Evolutionary conservation across 2,113 vertebrate genomes (phyloP).

Genomic region (Cinclus cinclus): DNA sequence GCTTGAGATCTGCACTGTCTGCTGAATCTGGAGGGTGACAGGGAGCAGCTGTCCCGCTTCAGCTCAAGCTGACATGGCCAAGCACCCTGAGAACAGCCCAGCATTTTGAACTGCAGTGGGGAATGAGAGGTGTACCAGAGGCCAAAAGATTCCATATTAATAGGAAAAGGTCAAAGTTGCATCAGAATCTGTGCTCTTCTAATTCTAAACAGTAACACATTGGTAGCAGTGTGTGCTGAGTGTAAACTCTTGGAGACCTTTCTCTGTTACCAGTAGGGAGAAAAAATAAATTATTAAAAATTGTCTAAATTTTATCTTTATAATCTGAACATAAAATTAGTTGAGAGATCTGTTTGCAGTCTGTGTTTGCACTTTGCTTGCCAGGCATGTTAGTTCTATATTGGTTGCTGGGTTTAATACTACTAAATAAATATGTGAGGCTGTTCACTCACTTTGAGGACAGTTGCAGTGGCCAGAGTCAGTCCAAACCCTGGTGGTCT

Average conservation of each 20-base stretch:
- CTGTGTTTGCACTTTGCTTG: neutral
- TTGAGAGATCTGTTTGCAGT: neutral
- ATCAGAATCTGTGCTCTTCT: neutral
- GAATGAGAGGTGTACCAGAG: neutral
- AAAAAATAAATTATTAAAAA: neutral
- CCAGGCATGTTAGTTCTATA: neutral
- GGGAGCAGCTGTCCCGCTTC: conserved; percentile 17
- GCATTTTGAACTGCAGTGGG: neutral
- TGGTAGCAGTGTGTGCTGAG: neutral
- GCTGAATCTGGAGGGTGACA: neutral
- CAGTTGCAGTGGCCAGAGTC: neutral
- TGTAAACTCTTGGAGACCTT: neutral
- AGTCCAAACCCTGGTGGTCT: neutral
- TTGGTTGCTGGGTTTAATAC: neutral
- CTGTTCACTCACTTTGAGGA: neutral
- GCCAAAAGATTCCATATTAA: neutral
- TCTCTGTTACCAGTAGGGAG: neutral
- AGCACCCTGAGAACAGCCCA: neutral
- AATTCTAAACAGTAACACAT: neutral
- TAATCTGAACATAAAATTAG: neutral
- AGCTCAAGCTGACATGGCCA: neutral
- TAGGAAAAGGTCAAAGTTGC: neutral
- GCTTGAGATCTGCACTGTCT: neutral
- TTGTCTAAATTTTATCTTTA: neutral
- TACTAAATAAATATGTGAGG: neutral